Evolutionary conservation across 2,113 vertebrate genomes (phyloP).

Genomic region (Phyllostomus hastatus): DNA sequence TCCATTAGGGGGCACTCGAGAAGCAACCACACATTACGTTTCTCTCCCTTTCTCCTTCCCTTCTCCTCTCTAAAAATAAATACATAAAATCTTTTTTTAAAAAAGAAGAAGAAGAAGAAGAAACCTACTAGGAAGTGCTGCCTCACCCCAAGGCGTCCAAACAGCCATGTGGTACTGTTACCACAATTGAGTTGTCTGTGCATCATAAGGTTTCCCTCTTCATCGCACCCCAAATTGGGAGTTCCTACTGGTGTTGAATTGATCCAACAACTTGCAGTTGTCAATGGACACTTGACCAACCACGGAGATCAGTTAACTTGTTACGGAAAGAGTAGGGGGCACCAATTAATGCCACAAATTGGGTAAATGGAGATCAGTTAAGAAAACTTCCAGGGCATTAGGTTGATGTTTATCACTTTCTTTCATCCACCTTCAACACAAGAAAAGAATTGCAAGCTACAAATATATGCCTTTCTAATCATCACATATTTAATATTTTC

Average conservation of each 20-base stretch:
- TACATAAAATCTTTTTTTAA: too few species aligned
- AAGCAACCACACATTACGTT: too few species aligned
- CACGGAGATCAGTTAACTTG: background rate
- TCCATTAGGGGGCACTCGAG: too few species aligned
- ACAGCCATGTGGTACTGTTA: background rate
- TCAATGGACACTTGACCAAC: background rate
- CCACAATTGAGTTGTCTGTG: background rate
- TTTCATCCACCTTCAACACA: background rate
- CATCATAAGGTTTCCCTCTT: background rate
- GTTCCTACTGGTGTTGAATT: background rate
- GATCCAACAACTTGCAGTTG: background rate
- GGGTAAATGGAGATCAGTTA: background rate
- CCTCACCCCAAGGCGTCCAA: background rate
- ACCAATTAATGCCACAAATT: background rate
- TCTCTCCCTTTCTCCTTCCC: too few species aligned
- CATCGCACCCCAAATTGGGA: background rate
- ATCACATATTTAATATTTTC: background rate
- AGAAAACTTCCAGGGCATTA: background rate
- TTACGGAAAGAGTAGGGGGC: background rate
- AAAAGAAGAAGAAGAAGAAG: background rate
- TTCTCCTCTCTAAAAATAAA: too few species aligned
- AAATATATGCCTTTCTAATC: background rate
- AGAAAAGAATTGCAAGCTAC: background rate
- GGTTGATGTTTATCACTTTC: background rate
- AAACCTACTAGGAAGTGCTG: background rate